Percentiles rank a stretch among this genome's conserved stretches.
Conservation (phyloP, 2,797 vertebrate species). For the Eulemur albifrons region DNA sequence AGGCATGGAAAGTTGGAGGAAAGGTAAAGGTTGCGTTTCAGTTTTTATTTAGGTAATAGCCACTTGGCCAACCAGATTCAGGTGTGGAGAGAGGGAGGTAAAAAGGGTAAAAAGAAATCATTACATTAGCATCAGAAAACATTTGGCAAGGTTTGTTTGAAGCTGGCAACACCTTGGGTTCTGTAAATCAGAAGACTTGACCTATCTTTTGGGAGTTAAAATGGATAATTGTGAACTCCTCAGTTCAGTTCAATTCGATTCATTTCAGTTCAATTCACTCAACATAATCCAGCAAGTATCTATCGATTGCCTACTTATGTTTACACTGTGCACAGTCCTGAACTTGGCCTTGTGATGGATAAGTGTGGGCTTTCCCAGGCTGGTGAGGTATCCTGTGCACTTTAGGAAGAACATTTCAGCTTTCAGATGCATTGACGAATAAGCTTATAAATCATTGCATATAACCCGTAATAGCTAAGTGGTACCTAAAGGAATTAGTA, state of each 20-base stretch:
- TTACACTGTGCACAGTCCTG: not conserved
- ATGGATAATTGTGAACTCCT: not conserved
- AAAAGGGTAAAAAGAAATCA: not conserved
- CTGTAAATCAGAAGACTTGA: not conserved
- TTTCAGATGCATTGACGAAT: not conserved
- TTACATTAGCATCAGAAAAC: not conserved
- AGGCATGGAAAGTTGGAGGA: not conserved
- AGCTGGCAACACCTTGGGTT: not conserved
- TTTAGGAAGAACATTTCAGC: not conserved
- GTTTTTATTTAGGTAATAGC: not conserved
- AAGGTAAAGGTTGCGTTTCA: not conserved
- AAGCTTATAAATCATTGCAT: not conserved
- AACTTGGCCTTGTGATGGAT: not conserved
- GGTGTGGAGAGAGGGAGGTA: not conserved
- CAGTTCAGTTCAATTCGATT: not conserved
- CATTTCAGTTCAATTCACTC: not conserved
- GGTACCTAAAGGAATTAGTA: not conserved
- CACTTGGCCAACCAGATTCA: not conserved
- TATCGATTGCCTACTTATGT: not conserved
- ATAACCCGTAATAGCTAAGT: not conserved
- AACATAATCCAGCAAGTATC: not conserved
- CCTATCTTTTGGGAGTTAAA: not conserved
- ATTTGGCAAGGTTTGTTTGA: not conserved
- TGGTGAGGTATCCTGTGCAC: not conserved
- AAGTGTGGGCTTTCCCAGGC: not conserved